Evolutionary conservation across 2,888 invertebrate genomes (phyloP).

Genomic region (Schizaphis graminum): DNA sequence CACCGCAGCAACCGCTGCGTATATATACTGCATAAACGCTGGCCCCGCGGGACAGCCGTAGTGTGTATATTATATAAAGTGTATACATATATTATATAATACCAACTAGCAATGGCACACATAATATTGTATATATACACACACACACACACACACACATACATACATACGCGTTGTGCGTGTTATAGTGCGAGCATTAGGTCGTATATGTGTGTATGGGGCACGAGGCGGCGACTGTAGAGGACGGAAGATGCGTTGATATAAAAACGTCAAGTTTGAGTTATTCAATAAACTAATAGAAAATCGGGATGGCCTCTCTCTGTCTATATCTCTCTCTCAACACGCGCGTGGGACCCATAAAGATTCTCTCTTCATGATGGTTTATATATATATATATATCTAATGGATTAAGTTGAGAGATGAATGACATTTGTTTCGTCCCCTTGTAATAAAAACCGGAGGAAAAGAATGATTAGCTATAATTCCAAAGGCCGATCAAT

Average conservation of each 20-base stretch:
- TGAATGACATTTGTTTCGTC: slow-evolving; percentile 65
- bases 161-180: not conserved
- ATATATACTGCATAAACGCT: not conserved
- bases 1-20: not conserved
- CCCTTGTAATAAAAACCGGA: slow-evolving; percentile 56
- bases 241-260: slow-evolving; percentile 6
- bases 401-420: slow-evolving; percentile 65
- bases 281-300: slow-evolving; percentile 57
- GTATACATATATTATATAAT: not conserved
- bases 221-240: not conserved
- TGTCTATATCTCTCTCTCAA: not conserved
- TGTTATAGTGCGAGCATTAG: not conserved
- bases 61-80: not conserved
- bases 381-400: slow-evolving; percentile 1
- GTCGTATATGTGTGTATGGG: slow-evolving; percentile 8
- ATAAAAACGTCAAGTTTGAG: slow-evolving; percentile 52
- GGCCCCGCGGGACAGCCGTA: not conserved
- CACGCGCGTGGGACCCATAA: slow-evolving; percentile 34
- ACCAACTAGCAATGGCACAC: not conserved
- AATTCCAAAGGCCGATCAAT: slow-evolving; percentile 65
- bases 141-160: too few relatives aligned
- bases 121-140: not conserved
- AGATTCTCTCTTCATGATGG: slow-evolving; percentile 19
- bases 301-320: slow-evolving; percentile 23
- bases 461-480: slow-evolving; percentile 64